These are phyloP conservation scores for Didymodactylos carnosus DNA, from an alignment of 2,888 invertebrate genomes.

Conservation along the genomic window DNA sequence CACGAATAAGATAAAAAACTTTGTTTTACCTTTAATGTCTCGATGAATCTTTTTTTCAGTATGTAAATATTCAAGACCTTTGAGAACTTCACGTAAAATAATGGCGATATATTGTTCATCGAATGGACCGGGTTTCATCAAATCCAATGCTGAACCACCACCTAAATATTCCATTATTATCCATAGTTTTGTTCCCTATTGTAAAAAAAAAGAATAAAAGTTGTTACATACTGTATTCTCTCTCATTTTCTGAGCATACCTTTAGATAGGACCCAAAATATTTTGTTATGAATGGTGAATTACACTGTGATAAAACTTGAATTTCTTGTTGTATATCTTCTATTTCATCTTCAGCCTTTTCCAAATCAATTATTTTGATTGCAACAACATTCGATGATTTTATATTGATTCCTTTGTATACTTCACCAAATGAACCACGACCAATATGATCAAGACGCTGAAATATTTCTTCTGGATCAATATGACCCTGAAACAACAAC, in stretches of 20 bases:
- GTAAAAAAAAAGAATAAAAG: slow-evolving; percentile 15
- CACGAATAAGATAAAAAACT: too few species aligned
- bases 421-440: slow-evolving; percentile 41
- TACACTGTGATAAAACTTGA: slow-evolving; percentile 84
- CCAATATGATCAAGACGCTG: slow-evolving; percentile 8
- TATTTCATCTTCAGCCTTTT: slow-evolving; percentile 99
- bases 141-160: slow-evolving; percentile 90
- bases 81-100: slow-evolving; percentile 85
- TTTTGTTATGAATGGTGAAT: slow-evolving; percentile 95
- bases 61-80: slow-evolving; percentile 93
- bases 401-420: slow-evolving; percentile 97
- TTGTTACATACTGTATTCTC: not conserved
- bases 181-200: slow-evolving; percentile 95
- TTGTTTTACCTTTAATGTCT: slow-evolving; percentile 63
- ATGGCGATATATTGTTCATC: slow-evolving; percentile 98
- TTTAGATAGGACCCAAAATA: slow-evolving; percentile 98
- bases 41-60: slow-evolving; percentile 92
- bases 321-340: slow-evolving; percentile 99
- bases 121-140: slow-evolving; percentile 96
- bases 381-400: slow-evolving; percentile 89
- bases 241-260: slow-evolving; percentile 44
- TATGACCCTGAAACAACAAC: not conserved
- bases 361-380: slow-evolving; percentile 94
- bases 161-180: slow-evolving; percentile 96
- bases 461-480: slow-evolving; percentile 7